Conservation (phyloP, 1,140 invertebrate genomes). For the Ridgeia piscesae region DNA sequence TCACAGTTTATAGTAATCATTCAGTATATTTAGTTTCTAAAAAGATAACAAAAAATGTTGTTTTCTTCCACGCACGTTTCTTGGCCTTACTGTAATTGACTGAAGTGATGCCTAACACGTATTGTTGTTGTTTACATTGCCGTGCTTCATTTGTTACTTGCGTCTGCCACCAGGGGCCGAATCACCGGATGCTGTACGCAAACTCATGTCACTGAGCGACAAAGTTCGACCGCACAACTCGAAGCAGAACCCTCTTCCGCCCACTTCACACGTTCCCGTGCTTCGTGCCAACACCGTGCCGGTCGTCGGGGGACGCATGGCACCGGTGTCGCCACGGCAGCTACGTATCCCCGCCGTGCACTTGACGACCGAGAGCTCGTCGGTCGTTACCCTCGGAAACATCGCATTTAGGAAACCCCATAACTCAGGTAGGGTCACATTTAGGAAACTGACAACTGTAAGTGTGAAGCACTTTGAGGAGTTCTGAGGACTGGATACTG, state of each 20-base stretch:
- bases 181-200: slow-evolving; percentile 91
- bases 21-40: no score
- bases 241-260: slow-evolving; percentile 44
- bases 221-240: slow-evolving; percentile 73
- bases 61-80: no score
- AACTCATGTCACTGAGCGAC: slow-evolving; percentile 81
- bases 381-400: slow-evolving; percentile 88
- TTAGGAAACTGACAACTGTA: no score
- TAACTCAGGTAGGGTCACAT: not conserved
- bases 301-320: slow-evolving; percentile 64
- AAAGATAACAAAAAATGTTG: no score
- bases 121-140: not conserved
- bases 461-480: no score
- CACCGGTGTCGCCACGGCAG: slow-evolving; percentile 59
- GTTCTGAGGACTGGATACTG: no score
- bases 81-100: no score
- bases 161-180: slow-evolving; percentile 70
- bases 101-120: no score
- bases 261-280: slow-evolving; percentile 55
- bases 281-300: slow-evolving; percentile 66
- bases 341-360: slow-evolving; percentile 72
- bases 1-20: no score
- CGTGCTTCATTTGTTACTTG: not conserved
- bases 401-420: slow-evolving; percentile 62
- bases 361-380: slow-evolving; percentile 90